Conservation (phyloP, 1,140 invertebrate species). For the Hypsibius dujardini region DNA sequence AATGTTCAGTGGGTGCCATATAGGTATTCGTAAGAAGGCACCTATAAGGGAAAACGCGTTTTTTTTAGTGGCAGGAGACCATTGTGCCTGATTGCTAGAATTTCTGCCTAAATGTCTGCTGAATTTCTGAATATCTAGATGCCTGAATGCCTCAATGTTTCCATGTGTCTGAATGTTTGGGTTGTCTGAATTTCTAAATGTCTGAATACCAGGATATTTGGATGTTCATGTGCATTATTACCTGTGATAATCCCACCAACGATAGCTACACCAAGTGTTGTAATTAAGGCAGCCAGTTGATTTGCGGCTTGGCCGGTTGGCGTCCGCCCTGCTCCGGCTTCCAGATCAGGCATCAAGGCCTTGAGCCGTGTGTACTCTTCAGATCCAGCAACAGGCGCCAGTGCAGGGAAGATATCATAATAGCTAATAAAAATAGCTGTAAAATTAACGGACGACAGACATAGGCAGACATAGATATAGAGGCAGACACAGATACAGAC, state of each 20-base stretch:
- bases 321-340: constrained; percentile 42
- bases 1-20: constrained; percentile 25
- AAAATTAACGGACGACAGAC: too few relatives aligned
- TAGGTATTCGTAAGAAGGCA: constrained; percentile 25
- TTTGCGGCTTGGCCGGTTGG: constrained; percentile 52
- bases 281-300: constrained; percentile 51
- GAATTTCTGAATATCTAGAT: too few relatives aligned
- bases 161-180: too few relatives aligned
- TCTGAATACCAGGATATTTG: too few relatives aligned
- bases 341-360: constrained; percentile 25
- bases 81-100: too few relatives aligned
- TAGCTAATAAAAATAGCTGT: too few relatives aligned
- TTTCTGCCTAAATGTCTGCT: too few relatives aligned
- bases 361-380: constrained; percentile 28
- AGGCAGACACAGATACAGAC: too few relatives aligned
- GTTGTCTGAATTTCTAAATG: too few relatives aligned
- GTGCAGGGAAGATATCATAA: constrained; percentile 38
- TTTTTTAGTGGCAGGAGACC: too few relatives aligned
- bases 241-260: constrained; percentile 60
- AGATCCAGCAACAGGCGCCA: constrained; percentile 33
- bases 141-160: too few relatives aligned
- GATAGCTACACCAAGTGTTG: constrained; percentile 51
- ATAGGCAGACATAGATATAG: too few relatives aligned
- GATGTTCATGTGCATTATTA: constrained; percentile 33
- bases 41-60: constrained; percentile 24